Percentiles rank a stretch among this genome's conserved stretches.
These are phyloP conservation scores for Onychorhynchus coronatus DNA, from an alignment of 2,113 vertebrate species.

Conservation along the genomic window DNA sequence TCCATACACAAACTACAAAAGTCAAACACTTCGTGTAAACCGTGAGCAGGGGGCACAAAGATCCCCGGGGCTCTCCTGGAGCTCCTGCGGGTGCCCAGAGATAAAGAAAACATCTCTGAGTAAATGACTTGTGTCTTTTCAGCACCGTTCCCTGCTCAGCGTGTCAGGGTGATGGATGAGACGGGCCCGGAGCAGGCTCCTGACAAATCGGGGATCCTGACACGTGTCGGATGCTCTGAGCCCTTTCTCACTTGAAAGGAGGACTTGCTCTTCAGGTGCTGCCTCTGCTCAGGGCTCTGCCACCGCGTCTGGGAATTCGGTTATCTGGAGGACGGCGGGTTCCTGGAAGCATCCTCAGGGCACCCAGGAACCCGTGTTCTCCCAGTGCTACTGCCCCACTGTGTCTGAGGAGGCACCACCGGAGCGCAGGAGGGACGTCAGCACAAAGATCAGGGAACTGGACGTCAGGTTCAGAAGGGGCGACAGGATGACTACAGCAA, in stretches of 20 bases:
- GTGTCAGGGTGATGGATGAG: slow-evolving; percentile 47
- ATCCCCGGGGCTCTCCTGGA: neutral
- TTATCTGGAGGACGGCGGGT: neutral
- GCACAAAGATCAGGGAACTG: neutral
- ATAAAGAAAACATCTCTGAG: slow-evolving; percentile 45
- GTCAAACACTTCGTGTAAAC: neutral
- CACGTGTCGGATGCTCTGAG: slow-evolving; percentile 13
- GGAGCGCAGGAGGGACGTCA: neutral
- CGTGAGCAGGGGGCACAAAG: neutral
- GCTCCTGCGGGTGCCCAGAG: neutral
- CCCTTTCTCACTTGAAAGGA: slow-evolving; percentile 2
- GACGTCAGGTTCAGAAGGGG: neutral
- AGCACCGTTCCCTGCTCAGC: neutral
- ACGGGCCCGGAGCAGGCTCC: neutral
- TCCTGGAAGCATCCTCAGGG: slow-evolving; percentile 40
- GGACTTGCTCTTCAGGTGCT: slow-evolving; percentile 26
- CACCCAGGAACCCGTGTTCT: neutral
- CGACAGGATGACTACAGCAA: neutral
- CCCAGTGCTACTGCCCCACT: neutral
- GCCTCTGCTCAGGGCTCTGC: neutral
- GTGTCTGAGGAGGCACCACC: neutral
- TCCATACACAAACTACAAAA: neutral
- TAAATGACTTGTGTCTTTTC: slow-evolving; percentile 54
- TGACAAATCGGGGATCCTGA: slow-evolving; percentile 41
- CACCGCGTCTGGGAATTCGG: slow-evolving; percentile 9